Conservation (phyloP, 2,113 vertebrate genomes). For the Myanophis thanlyinensis region DNA sequence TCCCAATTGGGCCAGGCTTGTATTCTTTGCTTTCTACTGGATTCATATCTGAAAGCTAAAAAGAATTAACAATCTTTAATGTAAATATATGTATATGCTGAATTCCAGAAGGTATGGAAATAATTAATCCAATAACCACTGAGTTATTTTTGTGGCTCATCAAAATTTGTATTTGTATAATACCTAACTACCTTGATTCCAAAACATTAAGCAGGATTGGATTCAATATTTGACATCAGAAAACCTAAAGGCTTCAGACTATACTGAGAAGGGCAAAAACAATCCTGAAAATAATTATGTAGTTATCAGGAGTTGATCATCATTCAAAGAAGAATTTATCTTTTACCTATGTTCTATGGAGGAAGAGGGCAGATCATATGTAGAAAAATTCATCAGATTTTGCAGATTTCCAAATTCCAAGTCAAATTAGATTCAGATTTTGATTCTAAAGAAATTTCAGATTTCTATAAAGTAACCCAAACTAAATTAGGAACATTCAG, state of each 20-base stretch:
- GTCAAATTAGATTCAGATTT: background rate
- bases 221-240: background rate
- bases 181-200: background rate
- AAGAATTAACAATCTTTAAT: constrained; percentile 38
- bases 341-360: background rate
- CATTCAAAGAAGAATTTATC: background rate
- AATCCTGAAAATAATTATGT: background rate
- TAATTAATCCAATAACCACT: background rate
- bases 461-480: background rate
- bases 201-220: background rate
- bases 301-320: background rate
- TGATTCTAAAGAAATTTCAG: background rate
- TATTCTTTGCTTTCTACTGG: constrained; percentile 93
- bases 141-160: background rate
- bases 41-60: constrained; percentile 91
- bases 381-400: background rate
- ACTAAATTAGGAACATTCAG: background rate
- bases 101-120: background rate
- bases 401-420: background rate
- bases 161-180: background rate
- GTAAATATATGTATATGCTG: constrained; percentile 2
- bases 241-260: background rate
- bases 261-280: background rate
- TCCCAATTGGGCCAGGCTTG: constrained; percentile 97
- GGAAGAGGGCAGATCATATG: background rate